phyloP scores from a whole-genome alignment of 2,888 invertebrate species.

The Conistra vaccinii region DNA sequence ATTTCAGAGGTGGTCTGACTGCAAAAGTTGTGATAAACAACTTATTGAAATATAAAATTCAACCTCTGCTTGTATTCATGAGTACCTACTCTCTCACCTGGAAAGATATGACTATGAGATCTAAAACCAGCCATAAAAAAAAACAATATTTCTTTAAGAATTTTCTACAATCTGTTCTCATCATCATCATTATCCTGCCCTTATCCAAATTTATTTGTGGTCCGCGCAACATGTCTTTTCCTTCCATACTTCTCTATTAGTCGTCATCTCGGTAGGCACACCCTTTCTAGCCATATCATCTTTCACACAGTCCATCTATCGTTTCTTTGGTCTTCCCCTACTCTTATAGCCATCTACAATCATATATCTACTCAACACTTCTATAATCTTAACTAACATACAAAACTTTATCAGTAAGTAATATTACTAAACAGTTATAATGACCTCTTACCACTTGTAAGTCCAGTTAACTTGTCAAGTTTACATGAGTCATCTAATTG shows the following conservation, averaged over 20 bases:
- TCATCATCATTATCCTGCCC: too few relatives aligned
- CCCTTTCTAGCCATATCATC: background rate
- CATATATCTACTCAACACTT: background rate
- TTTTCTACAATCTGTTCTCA: too few relatives aligned
- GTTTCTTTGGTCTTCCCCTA: background rate
- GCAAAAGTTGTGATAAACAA: too few relatives aligned
- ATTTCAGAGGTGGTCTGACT: too few relatives aligned
- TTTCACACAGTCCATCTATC: background rate
- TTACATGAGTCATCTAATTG: slow-evolving; percentile 63
- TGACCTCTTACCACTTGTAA: slow-evolving; percentile 26
- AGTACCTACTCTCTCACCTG: too few relatives aligned
- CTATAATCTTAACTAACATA: background rate
- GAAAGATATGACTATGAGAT: too few relatives aligned
- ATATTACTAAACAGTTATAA: slow-evolving; percentile 49
- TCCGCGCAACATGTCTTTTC: too few relatives aligned
- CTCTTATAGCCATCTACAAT: too few relatives aligned
- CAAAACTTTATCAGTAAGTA: background rate
- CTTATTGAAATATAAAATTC: background rate
- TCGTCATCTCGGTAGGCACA: background rate
- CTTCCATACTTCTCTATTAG: background rate
- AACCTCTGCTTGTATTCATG: too few relatives aligned
- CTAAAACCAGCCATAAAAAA: too few relatives aligned
- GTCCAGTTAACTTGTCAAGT: slow-evolving; percentile 51
- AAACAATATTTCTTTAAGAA: too few relatives aligned
- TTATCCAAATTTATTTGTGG: too few relatives aligned